Evolutionary conservation across 2,797 vertebrate genomes (phyloP).

Genomic region (Molossus alvarezi): DNA sequence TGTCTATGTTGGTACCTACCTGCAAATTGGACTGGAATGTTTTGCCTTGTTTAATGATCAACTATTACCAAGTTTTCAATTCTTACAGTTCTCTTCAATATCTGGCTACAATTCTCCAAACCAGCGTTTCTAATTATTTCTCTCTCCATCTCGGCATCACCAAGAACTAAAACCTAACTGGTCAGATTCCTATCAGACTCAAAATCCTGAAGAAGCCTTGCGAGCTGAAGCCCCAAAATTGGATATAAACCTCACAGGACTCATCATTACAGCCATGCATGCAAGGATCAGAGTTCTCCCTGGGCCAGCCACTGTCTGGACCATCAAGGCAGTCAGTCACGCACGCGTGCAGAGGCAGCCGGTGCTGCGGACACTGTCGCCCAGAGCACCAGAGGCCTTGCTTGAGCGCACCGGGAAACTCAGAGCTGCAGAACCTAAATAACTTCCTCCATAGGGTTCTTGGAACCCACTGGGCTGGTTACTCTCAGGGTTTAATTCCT

Average conservation of each 20-base stretch:
- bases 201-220: neutral
- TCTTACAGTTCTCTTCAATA: neutral
- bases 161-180: conserved; percentile 25
- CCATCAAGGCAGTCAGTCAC: neutral
- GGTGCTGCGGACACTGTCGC: neutral
- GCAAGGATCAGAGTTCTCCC: neutral
- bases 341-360: too few relatives aligned
- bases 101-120: conserved; percentile 19
- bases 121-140: conserved; percentile 12
- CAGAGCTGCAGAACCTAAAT: neutral
- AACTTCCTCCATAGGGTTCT: neutral
- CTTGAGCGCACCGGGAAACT: neutral
- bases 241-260: neutral
- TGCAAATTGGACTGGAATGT: neutral
- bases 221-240: neutral
- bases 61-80: conserved; percentile 28
- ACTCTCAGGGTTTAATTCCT: neutral
- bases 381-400: neutral
- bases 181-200: neutral
- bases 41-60: conserved; percentile 18
- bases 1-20: neutral
- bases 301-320: neutral
- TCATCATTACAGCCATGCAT: neutral
- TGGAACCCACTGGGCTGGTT: neutral
- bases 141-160: neutral